Base-by-base conservation (phyloP, 1,140 invertebrate genomes). In the Trachymyrmex septentrionalis region DNA sequence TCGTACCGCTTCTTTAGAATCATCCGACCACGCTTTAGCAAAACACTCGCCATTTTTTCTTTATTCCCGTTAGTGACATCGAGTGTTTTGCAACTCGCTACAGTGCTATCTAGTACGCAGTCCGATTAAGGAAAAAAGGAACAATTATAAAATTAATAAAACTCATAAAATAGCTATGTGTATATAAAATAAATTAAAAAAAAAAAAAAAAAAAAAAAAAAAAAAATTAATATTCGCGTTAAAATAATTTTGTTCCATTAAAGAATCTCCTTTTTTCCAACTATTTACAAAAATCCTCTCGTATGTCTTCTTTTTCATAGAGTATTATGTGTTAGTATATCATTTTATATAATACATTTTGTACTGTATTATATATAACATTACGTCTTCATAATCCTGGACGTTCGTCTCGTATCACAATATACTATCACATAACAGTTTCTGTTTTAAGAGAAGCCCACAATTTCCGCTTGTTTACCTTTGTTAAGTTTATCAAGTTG, bases 401-500 rank as follows among this genome's bases (percentile, higher is more conserved):
- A 30, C 16, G 19, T 34, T 21, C 50, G 19, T 80, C 44, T n/a
- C 30, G n/a, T 67, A 24, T 67, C 9, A 27, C 21, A 72, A 61
- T 82, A 59, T 82, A 82, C 53, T 82, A 50, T 44, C 53, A 61
- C 67, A 61, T 73, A 82, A 82, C 30, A 44, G 30, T 72, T 71
- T 53, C 34, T 24, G 34, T 14, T 59, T 63, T 24, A 84, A 84
- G 19, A 48, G 2, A 75, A 59, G 7, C 48, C 21, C 10, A 48
- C 14, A 7, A 57, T 59, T 61, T 55, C 9, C 48, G 34, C 50
- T 63, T 24, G 63, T 95, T 96, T 95, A 97, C 97, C 96, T 96
- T 97, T 98, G 80, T 93, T 95, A 9, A 98, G 93, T 88, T 97
- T 97, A 61, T 98, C 97, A 55, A 98, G 96, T 94, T 99, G 98